Evolutionary conservation across 2,888 invertebrate genomes (phyloP).

Genomic region (Dolichopus griseipennis): DNA sequence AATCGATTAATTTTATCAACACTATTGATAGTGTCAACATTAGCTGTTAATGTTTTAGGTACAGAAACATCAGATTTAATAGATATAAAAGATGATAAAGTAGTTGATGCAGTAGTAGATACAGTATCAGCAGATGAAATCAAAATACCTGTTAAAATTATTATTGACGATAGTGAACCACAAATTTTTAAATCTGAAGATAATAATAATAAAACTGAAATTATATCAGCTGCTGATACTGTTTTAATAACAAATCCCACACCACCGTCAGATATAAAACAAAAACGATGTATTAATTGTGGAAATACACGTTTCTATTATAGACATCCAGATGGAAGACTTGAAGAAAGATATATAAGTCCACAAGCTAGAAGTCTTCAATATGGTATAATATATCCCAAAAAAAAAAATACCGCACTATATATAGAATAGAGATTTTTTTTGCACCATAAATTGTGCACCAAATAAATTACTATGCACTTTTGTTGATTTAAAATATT

Average conservation of each 20-base stretch:
- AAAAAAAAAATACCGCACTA: not conserved
- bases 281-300: constrained; percentile 34
- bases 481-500: not conserved
- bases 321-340: constrained; percentile 33
- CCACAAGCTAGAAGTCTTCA: constrained; percentile 14
- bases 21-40: not conserved
- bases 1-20: not conserved
- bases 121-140: not conserved
- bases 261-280: not conserved
- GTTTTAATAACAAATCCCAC: not conserved
- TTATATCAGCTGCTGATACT: not conserved
- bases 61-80: not conserved
- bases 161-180: too few relatives aligned
- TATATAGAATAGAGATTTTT: not conserved
- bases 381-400: not conserved
- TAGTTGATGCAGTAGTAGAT: not conserved
- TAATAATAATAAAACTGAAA: not conserved
- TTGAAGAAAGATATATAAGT: constrained; percentile 32
- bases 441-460: not conserved
- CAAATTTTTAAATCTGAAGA: not conserved
- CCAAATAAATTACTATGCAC: not conserved
- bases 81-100: not conserved
- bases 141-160: not conserved
- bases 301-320: constrained; percentile 34
- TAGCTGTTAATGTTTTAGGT: not conserved